Percentiles rank a stretch among this genome's conserved stretches.
phyloP scores from a whole-genome alignment of 2,797 vertebrate genomes.

The Phoeniculus purpureus region DNA sequence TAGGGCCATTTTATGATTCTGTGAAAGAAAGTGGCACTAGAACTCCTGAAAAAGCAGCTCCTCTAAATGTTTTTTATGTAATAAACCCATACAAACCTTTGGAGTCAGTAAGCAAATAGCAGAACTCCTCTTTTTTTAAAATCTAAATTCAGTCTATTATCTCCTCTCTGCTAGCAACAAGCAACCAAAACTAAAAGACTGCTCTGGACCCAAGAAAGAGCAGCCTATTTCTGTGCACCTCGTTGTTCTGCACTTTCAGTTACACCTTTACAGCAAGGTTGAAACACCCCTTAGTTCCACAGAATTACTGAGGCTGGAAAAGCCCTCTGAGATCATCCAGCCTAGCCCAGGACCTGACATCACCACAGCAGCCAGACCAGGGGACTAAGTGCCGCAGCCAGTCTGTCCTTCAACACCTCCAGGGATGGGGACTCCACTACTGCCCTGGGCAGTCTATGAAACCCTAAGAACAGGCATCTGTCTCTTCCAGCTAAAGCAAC shows the following conservation, averaged over 20 bases:
- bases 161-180: not conserved
- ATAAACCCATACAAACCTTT: not conserved
- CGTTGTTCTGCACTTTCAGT: accelerated
- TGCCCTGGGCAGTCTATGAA: not conserved
- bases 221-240: not conserved
- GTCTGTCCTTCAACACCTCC: no score
- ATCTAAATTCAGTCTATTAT: not conserved
- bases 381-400: no score
- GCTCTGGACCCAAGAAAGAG: not conserved
- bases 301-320: no score
- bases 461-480: not conserved
- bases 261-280: not conserved
- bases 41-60: not conserved
- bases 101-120: not conserved
- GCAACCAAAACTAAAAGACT: not conserved
- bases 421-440: no score
- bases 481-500: not conserved
- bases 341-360: no score
- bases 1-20: no score
- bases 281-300: not conserved
- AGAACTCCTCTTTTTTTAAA: not conserved
- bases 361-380: no score
- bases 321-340: no score
- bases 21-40: not conserved
- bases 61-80: not conserved